Evolutionary conservation across 2,113 vertebrate genomes (phyloP), one percentile per base, ranked within the genome.

Genomic region (Xenopus laevis): DNA sequence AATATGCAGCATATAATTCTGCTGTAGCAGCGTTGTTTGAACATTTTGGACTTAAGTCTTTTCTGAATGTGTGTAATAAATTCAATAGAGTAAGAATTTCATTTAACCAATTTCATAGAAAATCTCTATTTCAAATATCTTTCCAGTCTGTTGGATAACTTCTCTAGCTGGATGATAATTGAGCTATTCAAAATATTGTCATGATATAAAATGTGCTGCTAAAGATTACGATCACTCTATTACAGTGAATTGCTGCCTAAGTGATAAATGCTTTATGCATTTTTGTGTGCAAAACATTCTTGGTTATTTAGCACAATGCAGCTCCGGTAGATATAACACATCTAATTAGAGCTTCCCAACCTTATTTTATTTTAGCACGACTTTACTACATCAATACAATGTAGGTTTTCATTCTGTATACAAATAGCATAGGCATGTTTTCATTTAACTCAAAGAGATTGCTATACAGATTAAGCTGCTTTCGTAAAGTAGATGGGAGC

Each of bases 161-260:
- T 40, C 33, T 40, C 33, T 40, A 40, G 33, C 33, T 40, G 33
- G 33, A 5, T 40, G 33, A 40, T 40, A 40, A 40, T 40, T 40
- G 33, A 40, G 33, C 33, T 40, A 40, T 23, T 60, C 58, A 60
- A 60, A 21, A 60, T 60, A 60, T 60, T 60, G 58, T 16, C 58
- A 60, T 23, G 58, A 60, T 60, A 23, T 60, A 60, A 23, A 60
- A 60, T 23, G 58, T 23, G 3, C 58, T 60, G 13, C 27, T 60
- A 23, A 4, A 55, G 17, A 55, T 55, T 55, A n/a, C 13, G 16
- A 55, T n/a, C 17, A 2, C 17, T n/a, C 4, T 55, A n/a, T 55
- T 55, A 55, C 53, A 16, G 15, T 50, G 33, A 40, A 40, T 40
- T 40, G 33, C 33, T 5, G 8, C 33, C 33, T 40, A 18, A 58